Conservation (phyloP, 2,888 invertebrate genomes). For the Caenorhabditis doughertyi region DNA sequence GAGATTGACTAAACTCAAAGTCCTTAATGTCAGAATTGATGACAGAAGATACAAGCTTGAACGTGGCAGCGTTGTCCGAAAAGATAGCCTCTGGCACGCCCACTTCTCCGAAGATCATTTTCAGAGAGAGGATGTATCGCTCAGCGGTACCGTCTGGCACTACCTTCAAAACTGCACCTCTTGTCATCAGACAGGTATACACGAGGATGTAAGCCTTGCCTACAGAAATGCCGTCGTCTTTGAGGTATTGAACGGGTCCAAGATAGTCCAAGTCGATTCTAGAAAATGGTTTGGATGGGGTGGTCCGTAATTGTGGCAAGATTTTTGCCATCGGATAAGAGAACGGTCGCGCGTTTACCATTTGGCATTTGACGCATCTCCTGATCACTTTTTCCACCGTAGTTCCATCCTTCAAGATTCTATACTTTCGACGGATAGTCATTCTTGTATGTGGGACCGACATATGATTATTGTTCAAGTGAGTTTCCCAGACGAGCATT, state of each 20-base stretch:
- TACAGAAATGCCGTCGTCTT: neutral
- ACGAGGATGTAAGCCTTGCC: neutral
- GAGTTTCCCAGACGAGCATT: neutral
- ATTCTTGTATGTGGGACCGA: neutral
- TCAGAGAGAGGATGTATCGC: neutral
- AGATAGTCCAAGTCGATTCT: conserved; percentile 9
- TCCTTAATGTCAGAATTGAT: neutral
- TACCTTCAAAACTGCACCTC: neutral
- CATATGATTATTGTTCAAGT: neutral
- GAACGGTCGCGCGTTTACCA: neutral
- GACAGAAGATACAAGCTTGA: neutral
- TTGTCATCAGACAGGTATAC: neutral
- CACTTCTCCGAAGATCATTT: neutral
- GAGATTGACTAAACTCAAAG: neutral
- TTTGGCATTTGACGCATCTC: neutral
- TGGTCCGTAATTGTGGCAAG: neutral
- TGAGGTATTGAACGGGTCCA: neutral
- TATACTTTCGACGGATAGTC: neutral
- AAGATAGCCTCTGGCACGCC: conserved; percentile 1
- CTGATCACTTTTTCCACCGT: neutral
- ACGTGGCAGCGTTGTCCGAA: conserved; percentile 5
- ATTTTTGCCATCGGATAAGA: neutral
- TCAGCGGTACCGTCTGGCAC: neutral
- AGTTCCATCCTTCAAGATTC: neutral
- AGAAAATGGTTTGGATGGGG: neutral